A percentile compares a stretch with the other conserved stretches of the same genome.
Evolutionary conservation across 2,888 invertebrate genomes (phyloP).

Genomic region (Amphipyra berbera): DNA sequence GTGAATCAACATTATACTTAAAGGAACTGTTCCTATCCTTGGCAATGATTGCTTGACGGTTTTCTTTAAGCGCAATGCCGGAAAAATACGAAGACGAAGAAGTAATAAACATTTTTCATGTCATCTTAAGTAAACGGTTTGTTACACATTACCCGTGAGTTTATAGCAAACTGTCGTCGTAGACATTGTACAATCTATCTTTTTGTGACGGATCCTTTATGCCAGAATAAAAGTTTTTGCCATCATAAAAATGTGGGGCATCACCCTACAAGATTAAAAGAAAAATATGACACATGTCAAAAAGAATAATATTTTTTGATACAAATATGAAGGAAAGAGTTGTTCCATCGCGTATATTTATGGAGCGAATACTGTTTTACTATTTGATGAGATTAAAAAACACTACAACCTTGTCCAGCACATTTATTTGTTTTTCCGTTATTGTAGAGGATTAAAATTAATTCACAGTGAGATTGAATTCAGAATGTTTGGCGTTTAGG

Average conservation of each 20-base stretch:
- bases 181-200: conserved; percentile 38
- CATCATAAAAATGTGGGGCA: conserved; percentile 42
- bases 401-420: background rate
- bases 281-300: conserved; percentile 46
- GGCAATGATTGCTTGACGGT: background rate
- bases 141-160: conserved; percentile 7
- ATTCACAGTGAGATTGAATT: conserved; percentile 9
- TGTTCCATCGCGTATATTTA: conserved; percentile 2
- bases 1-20: too few species aligned
- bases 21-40: too few species aligned
- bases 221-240: conserved; percentile 43
- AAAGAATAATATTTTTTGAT: conserved; percentile 44
- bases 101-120: conserved; percentile 1
- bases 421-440: conserved; percentile 2
- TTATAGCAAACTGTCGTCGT: conserved; percentile 13
- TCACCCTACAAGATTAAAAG: conserved; percentile 47
- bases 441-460: conserved; percentile 5
- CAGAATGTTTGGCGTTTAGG: conserved; percentile 18
- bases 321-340: conserved; percentile 29
- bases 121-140: conserved; percentile 3
- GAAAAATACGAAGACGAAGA: background rate
- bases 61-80: background rate
- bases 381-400: too few species aligned
- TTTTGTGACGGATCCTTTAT: conserved; percentile 44
- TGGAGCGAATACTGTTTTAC: too few species aligned